These are phyloP conservation scores for Scartelaos histophorus DNA, from an alignment of 2,113 vertebrate genomes.

Conservation along the genomic window DNA sequence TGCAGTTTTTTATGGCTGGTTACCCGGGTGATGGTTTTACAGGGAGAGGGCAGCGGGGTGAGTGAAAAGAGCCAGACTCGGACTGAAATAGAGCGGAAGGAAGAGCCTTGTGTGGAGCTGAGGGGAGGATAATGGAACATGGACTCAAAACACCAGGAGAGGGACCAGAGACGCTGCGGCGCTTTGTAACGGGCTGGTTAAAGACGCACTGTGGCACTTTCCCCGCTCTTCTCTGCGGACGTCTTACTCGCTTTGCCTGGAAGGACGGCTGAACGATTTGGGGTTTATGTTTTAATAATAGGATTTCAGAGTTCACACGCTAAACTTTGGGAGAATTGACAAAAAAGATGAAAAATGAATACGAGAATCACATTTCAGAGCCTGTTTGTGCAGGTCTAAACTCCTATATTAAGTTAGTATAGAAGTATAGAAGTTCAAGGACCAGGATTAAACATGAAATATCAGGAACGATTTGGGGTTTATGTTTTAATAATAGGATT, in stretches of 20 bases:
- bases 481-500: too few relatives aligned
- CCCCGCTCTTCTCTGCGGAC: background rate
- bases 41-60: background rate
- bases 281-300: too few relatives aligned
- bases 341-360: too few relatives aligned
- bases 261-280: too few relatives aligned
- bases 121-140: conserved; percentile 39
- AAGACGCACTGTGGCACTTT: background rate
- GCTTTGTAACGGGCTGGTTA: conserved; percentile 33
- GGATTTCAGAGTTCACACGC: too few relatives aligned
- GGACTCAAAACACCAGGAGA: conserved; percentile 18
- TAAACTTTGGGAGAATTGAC: too few relatives aligned
- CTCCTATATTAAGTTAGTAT: too few relatives aligned
- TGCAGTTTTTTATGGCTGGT: background rate
- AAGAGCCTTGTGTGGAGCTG: background rate
- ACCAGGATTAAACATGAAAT: too few relatives aligned
- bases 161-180: conserved; percentile 32
- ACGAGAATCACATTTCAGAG: too few relatives aligned
- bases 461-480: too few relatives aligned
- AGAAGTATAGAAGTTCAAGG: too few relatives aligned
- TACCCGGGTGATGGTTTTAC: background rate
- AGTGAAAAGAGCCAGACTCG: background rate
- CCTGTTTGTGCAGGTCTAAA: too few relatives aligned
- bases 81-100: conserved; percentile 1
- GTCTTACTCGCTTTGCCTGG: background rate